Conservation (phyloP, 2,113 vertebrate species). For the Daphoenositta chrysoptera region DNA sequence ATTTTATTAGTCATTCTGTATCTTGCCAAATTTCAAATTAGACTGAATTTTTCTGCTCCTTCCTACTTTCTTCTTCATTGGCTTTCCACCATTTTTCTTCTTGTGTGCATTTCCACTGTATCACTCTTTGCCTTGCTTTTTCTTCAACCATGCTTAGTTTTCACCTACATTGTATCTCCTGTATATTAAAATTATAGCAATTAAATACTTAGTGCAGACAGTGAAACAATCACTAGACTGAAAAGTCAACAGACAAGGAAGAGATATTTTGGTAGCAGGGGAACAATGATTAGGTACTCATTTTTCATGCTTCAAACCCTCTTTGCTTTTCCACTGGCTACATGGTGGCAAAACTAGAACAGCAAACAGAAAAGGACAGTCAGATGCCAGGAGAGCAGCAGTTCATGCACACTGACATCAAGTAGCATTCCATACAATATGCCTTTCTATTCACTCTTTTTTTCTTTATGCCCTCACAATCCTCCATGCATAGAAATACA, state of each 20-base stretch:
- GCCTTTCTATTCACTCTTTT: neutral
- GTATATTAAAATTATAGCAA: neutral
- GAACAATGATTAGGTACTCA: neutral
- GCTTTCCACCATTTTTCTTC: neutral
- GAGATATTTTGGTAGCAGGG: neutral
- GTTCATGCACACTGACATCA: neutral
- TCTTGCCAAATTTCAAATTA: neutral
- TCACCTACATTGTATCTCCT: neutral
- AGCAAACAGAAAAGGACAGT: neutral
- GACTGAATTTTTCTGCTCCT: neutral
- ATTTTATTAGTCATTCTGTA: neutral
- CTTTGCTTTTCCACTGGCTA: neutral
- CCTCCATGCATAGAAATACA: neutral
- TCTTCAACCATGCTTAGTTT: neutral
- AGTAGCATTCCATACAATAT: neutral
- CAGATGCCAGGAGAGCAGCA: neutral
- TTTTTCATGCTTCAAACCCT: neutral
- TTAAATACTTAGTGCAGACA: neutral
- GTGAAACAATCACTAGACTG: neutral
- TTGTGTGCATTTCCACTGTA: neutral
- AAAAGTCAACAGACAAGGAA: conserved; percentile 9
- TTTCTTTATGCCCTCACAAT: neutral
- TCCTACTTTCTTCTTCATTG: neutral
- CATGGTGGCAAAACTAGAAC: neutral
- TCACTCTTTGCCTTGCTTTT: neutral